Conservation (phyloP, 2,797 vertebrate genomes). For the Hemibagrus guttatus region DNA sequence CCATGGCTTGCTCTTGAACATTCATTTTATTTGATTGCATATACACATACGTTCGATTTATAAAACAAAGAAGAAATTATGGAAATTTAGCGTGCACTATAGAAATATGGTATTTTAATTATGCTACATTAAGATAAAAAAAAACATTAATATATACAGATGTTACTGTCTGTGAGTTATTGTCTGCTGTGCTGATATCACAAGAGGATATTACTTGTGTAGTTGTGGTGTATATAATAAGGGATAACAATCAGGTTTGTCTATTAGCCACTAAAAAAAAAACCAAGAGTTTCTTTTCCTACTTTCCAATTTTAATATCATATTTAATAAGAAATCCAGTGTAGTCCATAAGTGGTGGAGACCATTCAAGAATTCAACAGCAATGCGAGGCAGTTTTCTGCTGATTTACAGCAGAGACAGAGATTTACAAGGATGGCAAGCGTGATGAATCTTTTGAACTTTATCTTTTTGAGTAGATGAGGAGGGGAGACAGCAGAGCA, state of each 20-base stretch:
- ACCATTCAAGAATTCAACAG: not conserved
- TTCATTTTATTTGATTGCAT: not conserved
- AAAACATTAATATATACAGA: not conserved
- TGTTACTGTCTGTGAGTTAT: not conserved
- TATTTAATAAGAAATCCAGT: not conserved
- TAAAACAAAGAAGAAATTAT: not conserved
- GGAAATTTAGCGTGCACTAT: not conserved
- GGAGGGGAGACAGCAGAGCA: not conserved
- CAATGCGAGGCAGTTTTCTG: not conserved
- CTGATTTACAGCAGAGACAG: not conserved
- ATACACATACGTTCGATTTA: not conserved
- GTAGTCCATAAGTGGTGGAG: too few relatives aligned
- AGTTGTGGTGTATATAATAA: too few relatives aligned
- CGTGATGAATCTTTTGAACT: not conserved
- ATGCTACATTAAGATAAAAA: not conserved
- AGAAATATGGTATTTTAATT: not conserved
- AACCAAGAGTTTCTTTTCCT: not conserved
- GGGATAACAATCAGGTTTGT: not conserved
- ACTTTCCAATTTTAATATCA: not conserved
- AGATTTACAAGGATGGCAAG: not conserved
- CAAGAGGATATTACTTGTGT: too few relatives aligned
- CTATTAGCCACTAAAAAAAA: not conserved
- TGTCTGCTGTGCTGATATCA: too few relatives aligned
- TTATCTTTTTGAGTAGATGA: not conserved
- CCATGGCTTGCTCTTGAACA: not conserved